A percentile compares a stretch with the other conserved stretches of the same genome.
Evolutionary conservation across 2,888 invertebrate species (phyloP).

Genomic region (Mythimna impura): DNA sequence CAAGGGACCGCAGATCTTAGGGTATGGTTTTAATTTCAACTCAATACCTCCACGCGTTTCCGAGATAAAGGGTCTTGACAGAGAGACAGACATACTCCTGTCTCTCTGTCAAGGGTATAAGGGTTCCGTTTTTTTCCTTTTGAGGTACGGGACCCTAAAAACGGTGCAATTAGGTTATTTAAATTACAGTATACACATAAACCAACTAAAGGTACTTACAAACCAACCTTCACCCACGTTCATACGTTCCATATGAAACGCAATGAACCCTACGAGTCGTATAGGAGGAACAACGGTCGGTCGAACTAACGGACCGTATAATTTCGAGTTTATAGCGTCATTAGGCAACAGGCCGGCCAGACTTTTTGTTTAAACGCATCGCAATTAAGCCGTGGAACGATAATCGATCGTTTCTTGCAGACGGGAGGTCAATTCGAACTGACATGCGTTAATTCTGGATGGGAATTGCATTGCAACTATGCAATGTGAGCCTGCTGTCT

Average conservation of each 20-base stretch:
- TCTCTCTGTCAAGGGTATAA: too few species aligned
- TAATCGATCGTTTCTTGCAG: slow-evolving; percentile 83
- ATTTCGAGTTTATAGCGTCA: slow-evolving; percentile 86
- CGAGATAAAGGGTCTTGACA: too few species aligned
- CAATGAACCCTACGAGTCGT: slow-evolving; percentile 68
- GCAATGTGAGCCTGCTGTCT: slow-evolving; percentile 9
- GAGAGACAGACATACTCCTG: too few species aligned
- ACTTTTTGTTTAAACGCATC: slow-evolving; percentile 82
- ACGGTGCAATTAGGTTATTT: too few species aligned
- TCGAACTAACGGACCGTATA: slow-evolving; percentile 82
- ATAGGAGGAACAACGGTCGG: slow-evolving; percentile 77
- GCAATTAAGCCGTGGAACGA: slow-evolving; percentile 86
- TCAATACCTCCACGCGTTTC: too few species aligned
- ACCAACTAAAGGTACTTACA: slow-evolving; percentile 13
- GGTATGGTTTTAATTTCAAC: too few species aligned
- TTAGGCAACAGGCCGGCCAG: slow-evolving; percentile 79
- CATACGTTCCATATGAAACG: slow-evolving; percentile 56
- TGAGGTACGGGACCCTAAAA: too few species aligned
- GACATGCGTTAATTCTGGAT: slow-evolving; percentile 62
- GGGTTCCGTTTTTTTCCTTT: too few species aligned
- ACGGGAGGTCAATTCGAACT: slow-evolving; percentile 67
- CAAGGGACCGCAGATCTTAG: too few species aligned
- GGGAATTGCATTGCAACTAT: slow-evolving; percentile 54
- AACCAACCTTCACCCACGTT: slow-evolving; percentile 39
- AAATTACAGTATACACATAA: background rate